Conservation (phyloP, 2,888 invertebrate genomes). For the Hypolimnas misippus region DNA sequence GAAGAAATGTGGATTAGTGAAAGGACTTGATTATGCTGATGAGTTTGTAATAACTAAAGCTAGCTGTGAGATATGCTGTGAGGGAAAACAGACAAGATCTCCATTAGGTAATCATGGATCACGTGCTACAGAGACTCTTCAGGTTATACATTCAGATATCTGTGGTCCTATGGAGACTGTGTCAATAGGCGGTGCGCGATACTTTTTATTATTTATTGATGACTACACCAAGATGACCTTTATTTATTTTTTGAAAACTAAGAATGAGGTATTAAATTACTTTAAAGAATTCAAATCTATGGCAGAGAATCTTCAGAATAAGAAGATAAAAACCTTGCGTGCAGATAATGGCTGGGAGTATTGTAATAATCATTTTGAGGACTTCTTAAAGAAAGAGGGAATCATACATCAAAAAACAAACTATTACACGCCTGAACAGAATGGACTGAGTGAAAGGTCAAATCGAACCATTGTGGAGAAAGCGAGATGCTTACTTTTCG, state of each 20-base stretch:
- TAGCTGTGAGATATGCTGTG: constrained; percentile 39
- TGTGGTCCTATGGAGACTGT: constrained; percentile 35
- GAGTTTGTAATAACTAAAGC: constrained; percentile 31
- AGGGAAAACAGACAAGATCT: constrained; percentile 40
- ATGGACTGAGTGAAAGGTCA: constrained; percentile 30
- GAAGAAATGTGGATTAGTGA: constrained; percentile 42
- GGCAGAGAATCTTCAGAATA: constrained; percentile 44
- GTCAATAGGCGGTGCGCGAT: constrained; percentile 25
- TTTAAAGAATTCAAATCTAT: constrained; percentile 35
- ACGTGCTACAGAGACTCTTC: constrained; percentile 20
- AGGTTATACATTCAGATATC: constrained; percentile 36
- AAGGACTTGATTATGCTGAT: constrained; percentile 38
- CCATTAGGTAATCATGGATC: constrained; percentile 27
- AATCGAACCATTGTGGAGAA: constrained; percentile 36
- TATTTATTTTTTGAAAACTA: constrained; percentile 30
- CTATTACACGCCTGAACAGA: constrained; percentile 14
- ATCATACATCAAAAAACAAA: constrained; percentile 38
- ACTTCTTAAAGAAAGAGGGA: constrained; percentile 35
- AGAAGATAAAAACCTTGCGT: constrained; percentile 34
- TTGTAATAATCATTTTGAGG: constrained; percentile 39
- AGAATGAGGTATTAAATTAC: constrained; percentile 26
- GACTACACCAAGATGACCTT: constrained; percentile 35
- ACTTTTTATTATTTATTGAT: constrained; percentile 38
- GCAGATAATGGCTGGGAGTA: constrained; percentile 43
- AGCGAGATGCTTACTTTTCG: constrained; percentile 23